Conservation (phyloP, 2,797 vertebrate genomes). For the Hypotaenidia philippensis region DNA sequence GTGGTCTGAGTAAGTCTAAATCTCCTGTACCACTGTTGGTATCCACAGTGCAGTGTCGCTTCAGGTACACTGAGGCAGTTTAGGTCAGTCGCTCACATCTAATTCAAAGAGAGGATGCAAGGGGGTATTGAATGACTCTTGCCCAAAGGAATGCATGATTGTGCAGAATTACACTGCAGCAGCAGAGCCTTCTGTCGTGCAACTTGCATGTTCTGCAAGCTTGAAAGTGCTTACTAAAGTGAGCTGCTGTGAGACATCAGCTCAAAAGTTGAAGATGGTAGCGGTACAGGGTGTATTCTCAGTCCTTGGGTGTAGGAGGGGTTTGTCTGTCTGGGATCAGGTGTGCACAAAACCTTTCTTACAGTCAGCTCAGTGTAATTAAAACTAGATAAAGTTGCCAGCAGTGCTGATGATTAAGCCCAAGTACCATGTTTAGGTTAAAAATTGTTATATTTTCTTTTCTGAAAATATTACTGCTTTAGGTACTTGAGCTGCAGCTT, state of each 20-base stretch:
- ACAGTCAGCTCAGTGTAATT: background rate
- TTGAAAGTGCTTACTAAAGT: background rate
- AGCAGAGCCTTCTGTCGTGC: background rate
- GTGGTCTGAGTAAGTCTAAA: background rate
- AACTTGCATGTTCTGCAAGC: background rate
- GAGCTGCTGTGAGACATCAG: background rate
- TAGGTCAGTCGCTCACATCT: background rate
- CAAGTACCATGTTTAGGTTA: background rate
- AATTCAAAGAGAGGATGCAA: background rate
- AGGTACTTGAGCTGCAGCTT: background rate
- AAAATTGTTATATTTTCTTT: background rate
- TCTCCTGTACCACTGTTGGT: background rate
- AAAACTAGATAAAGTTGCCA: background rate
- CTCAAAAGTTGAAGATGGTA: background rate
- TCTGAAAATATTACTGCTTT: background rate
- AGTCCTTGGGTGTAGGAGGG: background rate
- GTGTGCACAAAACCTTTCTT: background rate
- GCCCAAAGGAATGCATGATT: background rate
- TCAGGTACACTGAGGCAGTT: background rate
- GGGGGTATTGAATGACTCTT: background rate
- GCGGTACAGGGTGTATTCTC: fast-evolving
- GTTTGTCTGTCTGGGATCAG: background rate
- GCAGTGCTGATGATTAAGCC: background rate
- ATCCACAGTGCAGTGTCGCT: background rate
- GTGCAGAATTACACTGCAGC: background rate